Base-by-base conservation (phyloP, 2,888 invertebrate species). In the Melanostoma scalare region DNA sequence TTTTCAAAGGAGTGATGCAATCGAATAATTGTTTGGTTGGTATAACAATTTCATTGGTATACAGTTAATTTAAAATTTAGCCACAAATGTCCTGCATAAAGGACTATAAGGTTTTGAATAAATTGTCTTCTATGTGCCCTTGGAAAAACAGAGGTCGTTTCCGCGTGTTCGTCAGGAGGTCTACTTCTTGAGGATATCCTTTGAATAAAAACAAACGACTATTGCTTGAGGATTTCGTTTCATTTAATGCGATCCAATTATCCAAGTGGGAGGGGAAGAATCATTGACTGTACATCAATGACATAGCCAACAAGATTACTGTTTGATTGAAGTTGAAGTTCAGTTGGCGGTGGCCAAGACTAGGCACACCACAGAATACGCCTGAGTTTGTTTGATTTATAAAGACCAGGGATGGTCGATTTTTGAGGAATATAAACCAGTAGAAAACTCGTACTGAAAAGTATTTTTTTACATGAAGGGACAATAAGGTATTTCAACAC, bases 251-350 rank as follows among this genome's bases (percentile, higher is more conserved):
- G 61, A 61, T 76, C 76, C 69, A 67, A 58, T 65, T 74, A 74
- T 63, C 40, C 60, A 53, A 20, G 30, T 53, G 38, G 61, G 52
- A 46, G 40, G 42, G 6, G 4, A 42, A 8, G 56, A 56, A 61
- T 50, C 69, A 36, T 38, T 36, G 10, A 42, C 44, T 46, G 52
- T 71, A 40, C 65, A 72, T 68, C 67, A 60, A 73, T 68, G 68
- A 72, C 73, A 82, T 63, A 77, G 60, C 56, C 65, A 82, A 82
- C 58, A 46, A 78, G 82, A 82, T 74, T 78, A 73, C 68, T 63
- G 50, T 56, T 63, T 82, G 74, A 82, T 74, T 82, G 69, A 46
- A 82, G 68, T 69, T 56, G 36, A 52, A 40, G 50, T 35, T 38
- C 20, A n/a, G 1, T 20, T 20, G 38, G 20, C 38, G 6, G 42